Evolutionary conservation across 2,888 invertebrate genomes (phyloP), one percentile per base, ranked within the genome.

Genomic region (Drosophila kuntzei): DNA sequence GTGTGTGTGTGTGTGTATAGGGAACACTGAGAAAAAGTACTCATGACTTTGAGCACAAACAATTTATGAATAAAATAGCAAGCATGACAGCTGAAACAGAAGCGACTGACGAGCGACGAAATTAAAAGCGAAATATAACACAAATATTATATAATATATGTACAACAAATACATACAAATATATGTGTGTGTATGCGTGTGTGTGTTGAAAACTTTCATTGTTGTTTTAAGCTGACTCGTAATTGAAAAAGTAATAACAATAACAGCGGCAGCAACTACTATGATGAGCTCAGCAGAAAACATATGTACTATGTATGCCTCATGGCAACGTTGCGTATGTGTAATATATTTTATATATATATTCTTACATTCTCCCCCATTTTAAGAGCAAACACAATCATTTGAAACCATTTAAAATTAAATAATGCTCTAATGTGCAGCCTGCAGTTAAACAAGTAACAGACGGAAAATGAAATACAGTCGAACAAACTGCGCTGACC

Each of bases 41-140:
- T 72, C 59, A 61, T 44, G 67, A 59, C 63, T 55, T 44, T 59
- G 57, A 64, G 62, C 60, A 67, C 66, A 76, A 82, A 71, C 78
- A 41, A 84, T 80, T 84, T 87, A 85, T 85, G 85, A 85, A 82
- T 79, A 87, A 82, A 80, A 84, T 75, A 82, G 71, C 55, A 68
- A 55, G 41, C 53, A 47, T 43, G 50, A 66, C 66, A 68, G 32
- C 69, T 51, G 50, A 43, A 60, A 34, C 47, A 43, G 62, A 67
- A 62, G 63, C 57, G 51, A 54, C 71, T 57, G 78, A 63, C 68
- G 67, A 67, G 66, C 63, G 55, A 71, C 50, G 55, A 85, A 87
- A 87, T 82, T 75, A 87, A 87, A 82, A 76, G 78, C 74, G 66
- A 84, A 84, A 84, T 71, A 74, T 72, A 74, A 62, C 77, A 64